Percentiles rank a stretch among this genome's conserved stretches.
These are phyloP conservation scores for Drosophila quadrilineata DNA, from an alignment of 1,140 invertebrate genomes.

Conservation along the genomic window DNA sequence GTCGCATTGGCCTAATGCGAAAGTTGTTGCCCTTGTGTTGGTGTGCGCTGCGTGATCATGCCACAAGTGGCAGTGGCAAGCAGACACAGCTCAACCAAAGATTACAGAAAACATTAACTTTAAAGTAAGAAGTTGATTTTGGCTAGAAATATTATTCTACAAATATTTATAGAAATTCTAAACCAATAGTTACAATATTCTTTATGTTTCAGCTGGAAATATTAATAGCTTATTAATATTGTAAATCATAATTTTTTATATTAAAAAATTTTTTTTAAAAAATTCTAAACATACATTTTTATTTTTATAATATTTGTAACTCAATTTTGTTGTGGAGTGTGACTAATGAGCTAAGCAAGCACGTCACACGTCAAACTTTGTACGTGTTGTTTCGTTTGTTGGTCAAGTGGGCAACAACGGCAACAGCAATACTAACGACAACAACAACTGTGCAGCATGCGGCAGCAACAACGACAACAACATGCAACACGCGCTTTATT, in stretches of 20 bases:
- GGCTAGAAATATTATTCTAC: background rate
- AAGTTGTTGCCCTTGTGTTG: conserved; percentile 80
- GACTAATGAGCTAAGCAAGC: conserved; percentile 45
- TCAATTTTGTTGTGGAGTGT: conserved; percentile 37
- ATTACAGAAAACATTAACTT: background rate
- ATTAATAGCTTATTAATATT: background rate
- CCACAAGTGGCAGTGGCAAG: conserved; percentile 68
- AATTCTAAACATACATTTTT: background rate
- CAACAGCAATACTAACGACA: conserved; percentile 16
- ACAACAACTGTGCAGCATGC: conserved; percentile 19
- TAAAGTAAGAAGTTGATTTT: background rate
- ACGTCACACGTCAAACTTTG: conserved; percentile 72
- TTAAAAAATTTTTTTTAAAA: background rate
- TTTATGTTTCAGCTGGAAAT: background rate
- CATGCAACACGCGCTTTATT: conserved; percentile 77
- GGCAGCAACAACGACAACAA: conserved; percentile 46
- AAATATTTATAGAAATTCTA: background rate
- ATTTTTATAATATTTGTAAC: background rate
- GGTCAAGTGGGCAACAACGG: conserved; percentile 64
- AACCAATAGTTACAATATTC: background rate
- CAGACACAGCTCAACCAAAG: conserved; percentile 19
- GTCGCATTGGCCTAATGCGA: conserved; percentile 67
- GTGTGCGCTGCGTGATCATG: conserved; percentile 56
- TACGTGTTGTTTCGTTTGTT: conserved; percentile 78
- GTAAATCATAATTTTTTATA: background rate